A percentile compares a stretch with the other conserved stretches of the same genome.
phyloP scores from a whole-genome alignment of 2,113 vertebrate genomes.

The Pandion haliaetus region DNA sequence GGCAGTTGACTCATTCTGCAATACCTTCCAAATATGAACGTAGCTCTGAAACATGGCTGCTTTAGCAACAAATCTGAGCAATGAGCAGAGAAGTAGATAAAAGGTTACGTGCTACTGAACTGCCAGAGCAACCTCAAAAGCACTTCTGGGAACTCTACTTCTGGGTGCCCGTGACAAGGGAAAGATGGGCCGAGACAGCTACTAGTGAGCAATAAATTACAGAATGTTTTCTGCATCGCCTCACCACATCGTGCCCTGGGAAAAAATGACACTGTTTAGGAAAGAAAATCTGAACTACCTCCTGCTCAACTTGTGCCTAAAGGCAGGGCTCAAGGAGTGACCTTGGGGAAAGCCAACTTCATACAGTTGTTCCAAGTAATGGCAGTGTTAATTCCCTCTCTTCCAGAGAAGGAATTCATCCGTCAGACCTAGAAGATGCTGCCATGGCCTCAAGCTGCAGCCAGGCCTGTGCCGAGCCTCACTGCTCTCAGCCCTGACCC shows the following conservation, averaged over 20 bases:
- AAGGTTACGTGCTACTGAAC: not conserved
- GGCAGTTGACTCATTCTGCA: not conserved
- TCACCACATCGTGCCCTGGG: fast-evolving
- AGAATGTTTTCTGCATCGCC: not conserved
- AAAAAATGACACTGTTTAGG: not conserved
- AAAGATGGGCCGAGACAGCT: not conserved
- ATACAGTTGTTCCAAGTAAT: not conserved
- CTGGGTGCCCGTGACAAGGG: not conserved
- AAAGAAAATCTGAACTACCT: not conserved
- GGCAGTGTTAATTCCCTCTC: not conserved
- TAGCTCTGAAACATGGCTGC: not conserved
- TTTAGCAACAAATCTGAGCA: not conserved
- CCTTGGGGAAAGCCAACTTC: not conserved
- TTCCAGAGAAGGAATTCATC: not conserved
- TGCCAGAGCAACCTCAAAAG: not conserved
- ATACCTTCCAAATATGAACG: fast-evolving
- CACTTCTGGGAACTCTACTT: not conserved
- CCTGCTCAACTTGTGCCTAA: fast-evolving
- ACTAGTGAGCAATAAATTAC: not conserved
- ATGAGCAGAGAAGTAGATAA: fast-evolving
- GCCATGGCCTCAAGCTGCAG: not conserved
- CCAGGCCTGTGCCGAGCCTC: not conserved
- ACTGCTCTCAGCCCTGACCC: not conserved
- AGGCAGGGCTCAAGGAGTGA: not conserved
- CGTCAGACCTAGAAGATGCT: not conserved